Evolutionary conservation across 1,140 invertebrate species (phyloP), one percentile per base, ranked within the genome.

Genomic region (Atta texana): DNA sequence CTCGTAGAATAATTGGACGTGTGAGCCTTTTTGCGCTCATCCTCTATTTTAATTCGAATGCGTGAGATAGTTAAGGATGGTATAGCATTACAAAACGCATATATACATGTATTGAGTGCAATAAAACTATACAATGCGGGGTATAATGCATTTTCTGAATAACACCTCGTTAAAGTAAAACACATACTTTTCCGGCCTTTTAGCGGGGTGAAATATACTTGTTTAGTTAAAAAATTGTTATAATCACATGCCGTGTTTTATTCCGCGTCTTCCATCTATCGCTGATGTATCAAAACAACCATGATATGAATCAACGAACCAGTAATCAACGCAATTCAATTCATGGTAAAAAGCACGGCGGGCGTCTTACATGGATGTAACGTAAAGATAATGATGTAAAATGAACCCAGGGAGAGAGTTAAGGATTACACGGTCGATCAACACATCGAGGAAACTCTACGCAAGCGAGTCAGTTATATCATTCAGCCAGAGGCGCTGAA

Each of bases 381-480:
- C 69, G 69, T 74, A 31, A 84, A 51, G 80, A 49, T 84, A 75
- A 84, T 84, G 69, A 84, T 75, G 71, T 49, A 74, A 61, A 75
- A 74, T 84, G 69, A 75, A 84, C 39, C 18, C 18, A 24, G 64
- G 53, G 18, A 44, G 44, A 16, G 77, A 69, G 28, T 80, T 53
- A 39, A 10, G 55, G 39, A 61, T 61, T 75, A 72, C 80, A 49
- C 55, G 24, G 53, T 31, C 68, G 55, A 74, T 84, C 69, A 57
- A 71, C 66, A 44, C 69, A 51, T 81, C 64, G 77, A 55, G 63
- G 28, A 63, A 61, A 63, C 31, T 18, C 14, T 7, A 44, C 71
- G 81, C 44, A 21, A 21, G 82, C 72, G 57, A 64, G 31, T 66
- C 72, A 21, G 59, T 77, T 74, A 49, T 74, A 61, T 81, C 18